Base-by-base conservation (phyloP, 1,140 invertebrate genomes). In the Bombus ignitus region DNA sequence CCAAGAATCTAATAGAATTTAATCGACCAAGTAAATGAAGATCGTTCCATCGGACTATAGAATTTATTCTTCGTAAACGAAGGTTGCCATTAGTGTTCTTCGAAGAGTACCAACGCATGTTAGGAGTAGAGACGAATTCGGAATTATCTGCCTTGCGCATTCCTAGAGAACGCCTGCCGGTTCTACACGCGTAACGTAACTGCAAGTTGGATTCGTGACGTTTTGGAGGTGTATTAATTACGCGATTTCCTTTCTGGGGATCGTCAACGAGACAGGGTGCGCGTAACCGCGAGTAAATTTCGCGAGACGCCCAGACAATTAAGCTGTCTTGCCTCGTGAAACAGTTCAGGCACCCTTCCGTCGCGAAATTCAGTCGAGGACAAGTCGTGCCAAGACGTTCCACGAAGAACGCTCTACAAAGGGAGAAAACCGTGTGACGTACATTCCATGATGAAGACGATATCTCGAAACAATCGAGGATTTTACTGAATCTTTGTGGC, bases 151-250 rank as follows among this genome's bases (percentile, higher is more conserved):
- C 39, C 28, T 70, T 32, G 28, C 76, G 76, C 84, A 44, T 81
- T 70, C 39, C 78, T 42, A n/a, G 32, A 42, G 83, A 37, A 85
- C 65, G 70, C 32, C 9, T 37, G 28, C 68, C 32, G 80, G 28
- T 10, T 39, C 12, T 28, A 15, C 22, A 35, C 44, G 22, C 39
- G n/a, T 15, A 25, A 25, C 18, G 18, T 32, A 53, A 53, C 47
- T 53, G 59, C 77, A 83, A 62, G 73, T 57, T 37, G 74, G 57
- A 70, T 57, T n/a, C 59, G 37, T 70, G 80, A 35, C 65, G 70
- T 81, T 89, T 84, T 28, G 53, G 75, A 76, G 71, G 83, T 66
- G 88, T 89, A 90, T 90, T 90, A 90, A 90, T 89, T 89, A 87
- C 77, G 37, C 37, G 85, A 84, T 78, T 82, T 70, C 72, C 81